Evolutionary conservation across 2,113 vertebrate genomes (phyloP).

Genomic region (Daubentonia madagascariensis): DNA sequence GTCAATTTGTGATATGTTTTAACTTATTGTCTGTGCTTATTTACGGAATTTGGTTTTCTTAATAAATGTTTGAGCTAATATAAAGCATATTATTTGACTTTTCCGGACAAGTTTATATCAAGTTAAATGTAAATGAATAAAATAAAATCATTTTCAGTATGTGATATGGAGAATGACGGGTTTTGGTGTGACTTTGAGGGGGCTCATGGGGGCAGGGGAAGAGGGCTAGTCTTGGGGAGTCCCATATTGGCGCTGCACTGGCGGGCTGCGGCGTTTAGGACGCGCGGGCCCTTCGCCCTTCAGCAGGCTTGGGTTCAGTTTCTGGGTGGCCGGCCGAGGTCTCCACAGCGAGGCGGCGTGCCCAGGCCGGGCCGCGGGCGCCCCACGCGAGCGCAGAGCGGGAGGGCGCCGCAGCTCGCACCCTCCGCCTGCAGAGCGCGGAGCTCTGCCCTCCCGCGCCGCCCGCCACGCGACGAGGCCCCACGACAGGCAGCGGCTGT

Average conservation of each 20-base stretch:
- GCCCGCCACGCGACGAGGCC: background rate
- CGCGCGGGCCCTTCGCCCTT: background rate
- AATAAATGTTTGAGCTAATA: slow-evolving; percentile 98
- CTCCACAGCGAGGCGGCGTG: background rate
- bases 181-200: slow-evolving; percentile 67
- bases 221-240: background rate
- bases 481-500: background rate
- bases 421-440: background rate
- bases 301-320: background rate
- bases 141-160: slow-evolving; percentile 97
- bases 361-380: rapidly evolving
- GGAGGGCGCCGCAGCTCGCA: background rate
- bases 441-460: background rate
- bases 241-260: background rate
- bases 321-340: rapidly evolving
- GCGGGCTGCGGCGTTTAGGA: rapidly evolving
- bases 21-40: slow-evolving; percentile 99
- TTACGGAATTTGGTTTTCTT: slow-evolving; percentile 94
- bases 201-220: background rate
- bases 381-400: background rate
- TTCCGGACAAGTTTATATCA: slow-evolving; percentile 95
- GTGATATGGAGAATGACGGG: slow-evolving; percentile 82
- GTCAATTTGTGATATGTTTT: slow-evolving; percentile 98
- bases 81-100: slow-evolving; percentile 92
- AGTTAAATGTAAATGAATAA: slow-evolving; percentile 94